Evolutionary conservation across 2,113 vertebrate species (phyloP).

Genomic region (Synodontis membranacea): DNA sequence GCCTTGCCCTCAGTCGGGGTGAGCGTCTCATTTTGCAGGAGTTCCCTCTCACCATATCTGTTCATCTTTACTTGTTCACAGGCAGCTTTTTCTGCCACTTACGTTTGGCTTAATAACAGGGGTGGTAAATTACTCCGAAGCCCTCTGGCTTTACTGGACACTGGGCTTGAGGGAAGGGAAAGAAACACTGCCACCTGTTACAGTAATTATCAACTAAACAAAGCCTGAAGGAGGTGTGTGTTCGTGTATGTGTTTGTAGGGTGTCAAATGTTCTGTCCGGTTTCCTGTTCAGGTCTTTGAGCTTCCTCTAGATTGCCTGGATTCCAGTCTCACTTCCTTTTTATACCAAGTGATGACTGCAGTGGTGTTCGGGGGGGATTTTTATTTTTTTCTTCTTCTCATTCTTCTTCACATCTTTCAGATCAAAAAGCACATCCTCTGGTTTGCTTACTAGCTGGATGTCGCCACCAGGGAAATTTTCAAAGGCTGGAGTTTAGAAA

Average conservation of each 20-base stretch:
- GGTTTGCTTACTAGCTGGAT: conserved; percentile 30
- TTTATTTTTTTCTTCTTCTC: no score
- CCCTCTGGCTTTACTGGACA: conserved; percentile 40
- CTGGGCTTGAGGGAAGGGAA: conserved; percentile 44
- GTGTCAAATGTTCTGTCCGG: neutral
- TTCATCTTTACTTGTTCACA: conserved; percentile 63
- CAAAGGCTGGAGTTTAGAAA: conserved; percentile 43
- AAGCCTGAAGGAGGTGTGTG: conserved; percentile 47
- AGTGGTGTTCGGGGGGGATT: no score
- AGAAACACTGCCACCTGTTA: conserved; percentile 70
- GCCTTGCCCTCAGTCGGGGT: neutral
- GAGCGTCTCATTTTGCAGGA: conserved; percentile 64
- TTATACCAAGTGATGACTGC: neutral
- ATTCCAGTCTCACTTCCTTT: conserved; percentile 20
- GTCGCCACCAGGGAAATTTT: conserved; percentile 48
- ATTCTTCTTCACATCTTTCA: conserved; percentile 10
- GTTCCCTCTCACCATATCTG: conserved; percentile 58
- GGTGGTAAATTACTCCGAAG: conserved; percentile 50
- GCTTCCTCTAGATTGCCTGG: conserved; percentile 15
- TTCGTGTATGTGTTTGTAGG: neutral
- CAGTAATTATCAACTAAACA: conserved; percentile 65
- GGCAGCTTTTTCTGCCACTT: conserved; percentile 57
- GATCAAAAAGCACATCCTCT: conserved; percentile 41
- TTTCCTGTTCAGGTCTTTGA: conserved; percentile 50
- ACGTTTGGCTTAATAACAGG: conserved; percentile 67